Base-by-base conservation (phyloP, 2,888 invertebrate species). In the Stenoptilia bipunctidactyla region DNA sequence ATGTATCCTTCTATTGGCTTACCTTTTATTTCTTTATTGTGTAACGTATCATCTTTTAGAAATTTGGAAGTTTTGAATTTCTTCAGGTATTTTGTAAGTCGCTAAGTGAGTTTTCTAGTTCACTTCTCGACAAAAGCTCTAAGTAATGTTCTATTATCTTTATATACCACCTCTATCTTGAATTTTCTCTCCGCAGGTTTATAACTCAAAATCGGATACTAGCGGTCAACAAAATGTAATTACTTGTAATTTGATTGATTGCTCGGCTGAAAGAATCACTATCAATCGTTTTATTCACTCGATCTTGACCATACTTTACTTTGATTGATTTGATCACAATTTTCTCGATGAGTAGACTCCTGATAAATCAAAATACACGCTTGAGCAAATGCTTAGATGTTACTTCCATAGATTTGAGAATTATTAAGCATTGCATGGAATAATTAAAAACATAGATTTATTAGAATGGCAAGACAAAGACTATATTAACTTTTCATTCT, bases 191-290 rank as follows among this genome's bases (percentile, higher is more conserved):
- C 74, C 80, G 70, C 85, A 85, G 85, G 85, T 85, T 77, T 85
- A 84, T 85, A 83, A 83, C 76, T 77, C 82, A 76, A 84, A 85
- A 82, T 69, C 83, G 84, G 85, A 85, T 65, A 72, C 84, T 76
- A 83, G 73, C 77, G 84, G 82, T 75, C 82, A 85, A 79, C 75
- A 69, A 77, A 83, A 84, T 79, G 84, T 85, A 85, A 85, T 75
- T 84, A 85, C 75, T 73, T 60, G 71, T 64, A 64, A 57, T 62
- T 65, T 66, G 62, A 62, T 70, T 72, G 63, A 67, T 69, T 75
- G 75, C 71, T 79, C 79, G 63, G 76, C 82, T 77, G 70, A 68
- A 70, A 69, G 59, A 73, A 68, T 80, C 80, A 82, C 79, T 72
- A 63, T 64, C 64, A 69, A 66, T 61, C 57, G 64, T 71, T 45